Evolutionary conservation across 2,113 vertebrate genomes (phyloP).

Genomic region (Entomyzon cyanotis): DNA sequence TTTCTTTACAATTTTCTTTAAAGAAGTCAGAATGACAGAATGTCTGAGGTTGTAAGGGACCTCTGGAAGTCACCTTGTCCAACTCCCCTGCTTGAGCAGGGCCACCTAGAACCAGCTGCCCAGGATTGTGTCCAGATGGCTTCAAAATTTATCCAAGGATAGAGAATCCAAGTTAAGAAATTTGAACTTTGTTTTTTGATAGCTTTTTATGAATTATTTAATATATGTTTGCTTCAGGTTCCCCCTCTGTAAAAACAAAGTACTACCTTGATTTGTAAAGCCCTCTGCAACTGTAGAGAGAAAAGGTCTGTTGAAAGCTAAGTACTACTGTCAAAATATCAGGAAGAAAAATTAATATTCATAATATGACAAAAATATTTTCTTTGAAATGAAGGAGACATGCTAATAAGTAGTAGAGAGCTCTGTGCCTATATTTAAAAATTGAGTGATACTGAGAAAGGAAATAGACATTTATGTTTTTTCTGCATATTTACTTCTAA

Average conservation of each 20-base stretch:
- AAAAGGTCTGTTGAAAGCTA: slow-evolving; percentile 32
- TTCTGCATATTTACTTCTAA: not conserved
- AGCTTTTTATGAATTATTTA: not conserved
- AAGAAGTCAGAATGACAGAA: not conserved
- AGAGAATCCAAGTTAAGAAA: not conserved
- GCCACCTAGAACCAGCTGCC: not conserved
- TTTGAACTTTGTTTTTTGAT: not conserved
- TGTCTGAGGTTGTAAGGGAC: not conserved
- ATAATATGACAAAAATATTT: slow-evolving; percentile 21
- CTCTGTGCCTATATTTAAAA: not conserved
- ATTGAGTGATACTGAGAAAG: not conserved
- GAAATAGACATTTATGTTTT: not conserved
- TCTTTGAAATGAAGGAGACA: not conserved
- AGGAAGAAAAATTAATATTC: slow-evolving; percentile 27
- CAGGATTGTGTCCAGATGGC: not conserved
- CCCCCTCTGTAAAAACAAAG: not conserved
- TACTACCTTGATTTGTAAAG: not conserved
- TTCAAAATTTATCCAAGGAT: not conserved
- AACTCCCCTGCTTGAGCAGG: not conserved
- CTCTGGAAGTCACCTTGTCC: not conserved
- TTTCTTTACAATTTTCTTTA: not conserved
- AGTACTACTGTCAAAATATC: slow-evolving; percentile 27
- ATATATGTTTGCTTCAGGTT: not conserved
- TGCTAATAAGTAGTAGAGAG: not conserved
- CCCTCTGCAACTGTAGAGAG: not conserved